phyloP scores from a whole-genome alignment of 2,797 vertebrate species.

The Myotis findleyi region DNA sequence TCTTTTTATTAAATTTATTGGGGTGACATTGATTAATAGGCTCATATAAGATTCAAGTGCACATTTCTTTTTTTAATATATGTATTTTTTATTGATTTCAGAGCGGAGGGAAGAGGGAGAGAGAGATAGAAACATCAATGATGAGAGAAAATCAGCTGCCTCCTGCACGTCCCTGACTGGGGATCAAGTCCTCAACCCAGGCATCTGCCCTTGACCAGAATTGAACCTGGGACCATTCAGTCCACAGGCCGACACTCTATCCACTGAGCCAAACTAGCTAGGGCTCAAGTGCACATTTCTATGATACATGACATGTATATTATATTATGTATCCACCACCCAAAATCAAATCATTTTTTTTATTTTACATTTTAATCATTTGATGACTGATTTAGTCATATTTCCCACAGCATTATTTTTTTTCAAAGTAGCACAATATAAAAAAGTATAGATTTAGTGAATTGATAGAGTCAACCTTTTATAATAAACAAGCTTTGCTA shows the following conservation, averaged over 20 bases:
- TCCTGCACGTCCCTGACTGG: too few species aligned
- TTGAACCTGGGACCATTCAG: too few species aligned
- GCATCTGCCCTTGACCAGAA: too few species aligned
- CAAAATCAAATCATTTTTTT: not conserved
- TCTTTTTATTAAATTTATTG: not conserved
- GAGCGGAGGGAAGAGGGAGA: too few species aligned
- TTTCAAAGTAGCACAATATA: not conserved
- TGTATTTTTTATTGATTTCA: too few species aligned
- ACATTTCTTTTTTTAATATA: not conserved
- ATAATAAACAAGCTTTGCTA: not conserved
- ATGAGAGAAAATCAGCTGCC: too few species aligned
- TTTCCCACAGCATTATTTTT: not conserved
- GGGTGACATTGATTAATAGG: not conserved
- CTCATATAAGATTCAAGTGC: not conserved
- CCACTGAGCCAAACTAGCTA: not conserved
- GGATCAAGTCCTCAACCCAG: too few species aligned
- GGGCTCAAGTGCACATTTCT: not conserved
- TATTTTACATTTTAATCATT: not conserved
- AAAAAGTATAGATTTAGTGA: not conserved
- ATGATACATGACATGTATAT: not conserved
- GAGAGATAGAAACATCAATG: too few species aligned
- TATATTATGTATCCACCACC: not conserved
- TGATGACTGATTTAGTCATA: not conserved
- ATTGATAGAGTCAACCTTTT: not conserved
- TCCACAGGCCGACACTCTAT: too few species aligned